Conservation (phyloP, 2,797 vertebrate species). For the Coracias cyanogaster region DNA sequence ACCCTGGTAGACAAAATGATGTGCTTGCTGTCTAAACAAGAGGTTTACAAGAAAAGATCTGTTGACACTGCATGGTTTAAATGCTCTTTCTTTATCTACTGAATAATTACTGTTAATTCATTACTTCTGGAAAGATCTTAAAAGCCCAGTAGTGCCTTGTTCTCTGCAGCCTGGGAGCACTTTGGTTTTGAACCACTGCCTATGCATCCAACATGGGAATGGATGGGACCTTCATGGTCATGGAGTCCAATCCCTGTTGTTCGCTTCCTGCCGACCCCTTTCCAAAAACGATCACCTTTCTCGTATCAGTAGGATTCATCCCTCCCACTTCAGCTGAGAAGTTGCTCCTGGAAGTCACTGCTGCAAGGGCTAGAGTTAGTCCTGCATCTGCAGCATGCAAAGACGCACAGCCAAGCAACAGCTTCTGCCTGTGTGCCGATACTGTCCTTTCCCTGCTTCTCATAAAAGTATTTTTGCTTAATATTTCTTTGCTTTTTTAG, state of each 20-base stretch:
- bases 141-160: background rate
- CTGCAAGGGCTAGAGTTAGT: background rate
- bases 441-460: background rate
- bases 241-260: rapidly evolving
- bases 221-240: background rate
- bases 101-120: background rate
- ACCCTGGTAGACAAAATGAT: background rate
- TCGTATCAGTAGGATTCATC: rapidly evolving
- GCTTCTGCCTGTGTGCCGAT: background rate
- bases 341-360: background rate
- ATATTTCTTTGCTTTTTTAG: background rate
- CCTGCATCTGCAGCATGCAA: too few relatives aligned
- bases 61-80: background rate
- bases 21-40: background rate
- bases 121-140: background rate
- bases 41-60: background rate
- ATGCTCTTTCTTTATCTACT: background rate
- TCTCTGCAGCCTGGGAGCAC: background rate
- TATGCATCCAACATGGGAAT: background rate
- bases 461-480: background rate
- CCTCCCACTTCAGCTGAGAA: background rate
- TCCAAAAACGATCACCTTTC: rapidly evolving
- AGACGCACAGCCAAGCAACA: background rate
- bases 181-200: background rate
- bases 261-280: background rate